Percentiles rank a stretch among this genome's conserved stretches.
These are phyloP conservation scores for Ceyx cyanopectus DNA, from an alignment of 2,113 vertebrate species.

Conservation along the genomic window DNA sequence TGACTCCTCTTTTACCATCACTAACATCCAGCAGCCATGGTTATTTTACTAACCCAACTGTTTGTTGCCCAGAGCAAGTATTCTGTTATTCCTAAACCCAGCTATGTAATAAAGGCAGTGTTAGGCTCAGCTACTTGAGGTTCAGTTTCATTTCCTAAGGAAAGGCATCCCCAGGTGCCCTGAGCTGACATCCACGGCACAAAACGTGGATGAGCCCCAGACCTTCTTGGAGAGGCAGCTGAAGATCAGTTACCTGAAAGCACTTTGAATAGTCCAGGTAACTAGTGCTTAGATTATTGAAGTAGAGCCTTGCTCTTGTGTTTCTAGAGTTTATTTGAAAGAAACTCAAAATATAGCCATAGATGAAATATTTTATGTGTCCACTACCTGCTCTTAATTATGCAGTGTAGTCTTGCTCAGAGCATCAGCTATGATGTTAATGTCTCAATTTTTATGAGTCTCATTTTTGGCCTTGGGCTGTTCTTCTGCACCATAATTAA, in stretches of 20 bases:
- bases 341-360: not conserved
- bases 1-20: not conserved
- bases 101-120: not conserved
- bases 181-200: not conserved
- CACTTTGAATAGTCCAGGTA: not conserved
- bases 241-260: not conserved
- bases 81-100: not conserved
- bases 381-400: not conserved
- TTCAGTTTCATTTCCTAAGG: not conserved
- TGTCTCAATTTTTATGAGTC: not conserved
- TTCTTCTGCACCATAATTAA: not conserved
- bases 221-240: not conserved
- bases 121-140: not conserved
- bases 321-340: not conserved
- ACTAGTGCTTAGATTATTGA: not conserved
- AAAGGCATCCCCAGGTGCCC: not conserved
- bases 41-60: not conserved
- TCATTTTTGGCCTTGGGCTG: not conserved
- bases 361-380: not conserved
- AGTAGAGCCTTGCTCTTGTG: not conserved
- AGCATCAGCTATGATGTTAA: not conserved
- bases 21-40: not conserved
- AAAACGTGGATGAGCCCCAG: not conserved
- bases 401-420: not conserved
- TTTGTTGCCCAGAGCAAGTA: not conserved